Conservation (phyloP, 2,113 vertebrate genomes). For the Microcebus jonahi region DNA sequence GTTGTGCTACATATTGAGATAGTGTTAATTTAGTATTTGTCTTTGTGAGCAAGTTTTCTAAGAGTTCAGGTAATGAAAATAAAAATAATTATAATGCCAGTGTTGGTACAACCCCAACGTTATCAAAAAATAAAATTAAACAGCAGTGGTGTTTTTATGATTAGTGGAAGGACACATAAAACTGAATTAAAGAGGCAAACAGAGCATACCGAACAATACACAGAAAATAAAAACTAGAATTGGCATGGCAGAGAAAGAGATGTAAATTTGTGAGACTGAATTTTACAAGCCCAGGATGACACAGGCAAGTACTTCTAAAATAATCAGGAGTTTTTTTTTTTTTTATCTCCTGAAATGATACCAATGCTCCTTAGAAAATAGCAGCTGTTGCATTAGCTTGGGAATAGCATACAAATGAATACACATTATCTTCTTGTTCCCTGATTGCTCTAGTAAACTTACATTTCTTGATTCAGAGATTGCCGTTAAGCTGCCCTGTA, state of each 20-base stretch:
- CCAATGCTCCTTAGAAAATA: not conserved
- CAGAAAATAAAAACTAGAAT: not conserved
- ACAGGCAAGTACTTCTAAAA: not conserved
- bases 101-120: not conserved
- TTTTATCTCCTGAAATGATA: not conserved
- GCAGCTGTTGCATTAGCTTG: not conserved
- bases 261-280: not conserved
- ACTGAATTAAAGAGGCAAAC: not conserved
- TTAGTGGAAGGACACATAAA: not conserved
- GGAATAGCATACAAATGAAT: not conserved
- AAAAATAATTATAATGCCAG: not conserved
- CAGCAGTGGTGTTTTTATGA: not conserved
- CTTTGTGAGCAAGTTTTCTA: not conserved
- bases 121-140: not conserved
- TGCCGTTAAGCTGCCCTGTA: not conserved
- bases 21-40: not conserved
- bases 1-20: not conserved
- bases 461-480: slow-evolving; percentile 17
- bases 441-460: slow-evolving; percentile 2
- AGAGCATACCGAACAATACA: not conserved
- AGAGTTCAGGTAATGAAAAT: not conserved
- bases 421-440: not conserved
- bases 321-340: not conserved
- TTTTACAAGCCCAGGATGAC: not conserved
- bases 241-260: not conserved